These are phyloP conservation scores for Trimorus sp. DNA, from an alignment of 2,888 invertebrate genomes.

Conservation along the genomic window DNA sequence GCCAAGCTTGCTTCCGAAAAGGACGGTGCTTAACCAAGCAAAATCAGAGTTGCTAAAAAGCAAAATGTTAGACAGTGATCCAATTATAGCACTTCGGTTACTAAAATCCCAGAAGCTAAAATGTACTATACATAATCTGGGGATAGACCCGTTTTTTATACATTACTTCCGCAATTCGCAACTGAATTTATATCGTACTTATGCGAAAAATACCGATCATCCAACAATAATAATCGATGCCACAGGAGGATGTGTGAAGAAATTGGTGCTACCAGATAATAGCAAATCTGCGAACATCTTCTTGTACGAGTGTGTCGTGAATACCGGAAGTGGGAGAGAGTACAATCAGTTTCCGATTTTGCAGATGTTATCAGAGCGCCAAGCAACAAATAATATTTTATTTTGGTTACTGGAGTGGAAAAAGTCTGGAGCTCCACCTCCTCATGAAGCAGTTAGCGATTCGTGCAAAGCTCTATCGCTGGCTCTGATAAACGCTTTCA, in stretches of 20 bases:
- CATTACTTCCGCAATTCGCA: conserved; percentile 34
- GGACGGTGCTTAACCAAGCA: conserved; percentile 7
- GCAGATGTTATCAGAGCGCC: conserved; percentile 51
- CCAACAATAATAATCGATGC: conserved; percentile 40
- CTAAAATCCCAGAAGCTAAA: background rate
- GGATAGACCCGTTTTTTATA: background rate
- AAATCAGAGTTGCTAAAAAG: background rate
- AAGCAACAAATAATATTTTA: conserved; percentile 45
- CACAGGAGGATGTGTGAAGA: conserved; percentile 46
- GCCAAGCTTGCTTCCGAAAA: background rate
- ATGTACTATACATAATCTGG: background rate
- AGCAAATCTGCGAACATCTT: conserved; percentile 48
- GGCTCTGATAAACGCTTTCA: conserved; percentile 36
- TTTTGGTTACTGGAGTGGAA: conserved; percentile 55
- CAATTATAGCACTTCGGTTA: background rate
- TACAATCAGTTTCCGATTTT: conserved; percentile 44
- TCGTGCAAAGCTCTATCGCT: conserved; percentile 44
- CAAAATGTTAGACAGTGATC: background rate
- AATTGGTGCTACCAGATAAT: conserved; percentile 29
- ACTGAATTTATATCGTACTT: conserved; percentile 27
- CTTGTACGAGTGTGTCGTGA: conserved; percentile 52
- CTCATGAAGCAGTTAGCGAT: conserved; percentile 49
- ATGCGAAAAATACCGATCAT: background rate
- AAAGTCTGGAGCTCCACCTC: conserved; percentile 36
- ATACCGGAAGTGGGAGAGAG: conserved; percentile 3